Conservation (phyloP, 2,797 vertebrate genomes). For the Sebastes iracundus region DNA sequence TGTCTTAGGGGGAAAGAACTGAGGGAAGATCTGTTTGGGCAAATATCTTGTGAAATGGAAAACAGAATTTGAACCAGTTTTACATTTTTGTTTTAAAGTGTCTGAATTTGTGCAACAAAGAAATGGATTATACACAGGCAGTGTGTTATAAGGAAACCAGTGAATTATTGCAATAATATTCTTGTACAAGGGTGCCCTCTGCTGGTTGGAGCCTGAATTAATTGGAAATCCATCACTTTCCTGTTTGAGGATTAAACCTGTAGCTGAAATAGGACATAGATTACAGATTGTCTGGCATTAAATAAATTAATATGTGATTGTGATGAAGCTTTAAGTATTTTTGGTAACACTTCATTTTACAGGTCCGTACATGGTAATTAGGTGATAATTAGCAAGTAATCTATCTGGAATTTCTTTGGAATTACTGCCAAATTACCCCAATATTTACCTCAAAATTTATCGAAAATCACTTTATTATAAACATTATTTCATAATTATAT, state of each 20-base stretch:
- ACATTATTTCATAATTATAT: too few species aligned
- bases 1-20: neutral
- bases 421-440: too few species aligned
- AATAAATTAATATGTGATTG: neutral
- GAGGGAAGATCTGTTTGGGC: neutral
- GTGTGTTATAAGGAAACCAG: neutral
- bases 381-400: too few species aligned
- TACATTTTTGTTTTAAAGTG: neutral
- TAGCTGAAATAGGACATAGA: neutral
- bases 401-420: too few species aligned
- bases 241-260: constrained; percentile 1
- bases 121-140: neutral
- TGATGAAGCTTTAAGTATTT: neutral
- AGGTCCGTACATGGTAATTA: too few species aligned
- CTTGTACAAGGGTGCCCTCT: constrained; percentile 51
- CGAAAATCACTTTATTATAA: too few species aligned
- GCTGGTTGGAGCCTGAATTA: constrained; percentile 24
- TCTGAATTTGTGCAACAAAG: neutral
- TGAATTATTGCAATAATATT: constrained; percentile 2
- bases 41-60: neutral
- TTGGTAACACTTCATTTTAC: too few species aligned
- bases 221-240: neutral
- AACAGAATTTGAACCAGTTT: neutral
- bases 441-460: too few species aligned
- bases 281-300: neutral